A percentile compares a stretch with the other conserved stretches of the same genome.
Evolutionary conservation across 1,140 invertebrate species (phyloP).

Genomic region (Camponotus floridanus): DNA sequence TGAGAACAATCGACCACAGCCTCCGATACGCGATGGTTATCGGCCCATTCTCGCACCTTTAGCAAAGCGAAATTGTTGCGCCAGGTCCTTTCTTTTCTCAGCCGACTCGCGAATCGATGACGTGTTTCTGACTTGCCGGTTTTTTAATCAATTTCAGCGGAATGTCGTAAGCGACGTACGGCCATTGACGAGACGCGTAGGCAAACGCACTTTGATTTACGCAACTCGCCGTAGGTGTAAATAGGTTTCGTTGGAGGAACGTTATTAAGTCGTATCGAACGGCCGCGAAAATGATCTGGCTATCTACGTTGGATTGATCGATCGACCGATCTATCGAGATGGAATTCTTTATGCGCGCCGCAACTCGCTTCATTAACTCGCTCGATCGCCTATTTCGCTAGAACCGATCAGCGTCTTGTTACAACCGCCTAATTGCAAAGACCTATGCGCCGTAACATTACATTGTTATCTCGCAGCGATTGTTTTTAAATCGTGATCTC

Average conservation of each 20-base stretch:
- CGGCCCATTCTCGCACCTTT: constrained; percentile 5
- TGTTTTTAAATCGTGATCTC: background rate
- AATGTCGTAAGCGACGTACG: constrained; percentile 8
- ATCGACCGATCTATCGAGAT: background rate
- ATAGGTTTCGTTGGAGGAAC: constrained; percentile 53
- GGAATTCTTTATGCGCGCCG: constrained; percentile 1
- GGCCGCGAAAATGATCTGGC: background rate
- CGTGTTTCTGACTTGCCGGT: constrained; percentile 13
- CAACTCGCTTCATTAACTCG: constrained; percentile 40
- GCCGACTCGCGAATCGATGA: background rate
- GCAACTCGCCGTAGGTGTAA: constrained; percentile 27
- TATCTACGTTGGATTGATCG: constrained; percentile 15
- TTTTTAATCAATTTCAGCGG: constrained; percentile 35
- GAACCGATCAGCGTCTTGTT: constrained; percentile 11
- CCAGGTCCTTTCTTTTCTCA: background rate
- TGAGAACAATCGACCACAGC: constrained; percentile 5
- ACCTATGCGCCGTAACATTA: constrained; percentile 17
- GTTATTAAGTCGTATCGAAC: background rate
- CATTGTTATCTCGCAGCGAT: background rate
- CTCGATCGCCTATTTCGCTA: constrained; percentile 38
- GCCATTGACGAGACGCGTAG: constrained; percentile 9
- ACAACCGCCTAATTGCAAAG: background rate
- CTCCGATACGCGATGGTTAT: constrained; percentile 5
- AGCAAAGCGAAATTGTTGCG: background rate
- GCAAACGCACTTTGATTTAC: constrained; percentile 45